Base-by-base conservation (phyloP, 2,113 vertebrate genomes). In the Petrocephalus zakoni region DNA sequence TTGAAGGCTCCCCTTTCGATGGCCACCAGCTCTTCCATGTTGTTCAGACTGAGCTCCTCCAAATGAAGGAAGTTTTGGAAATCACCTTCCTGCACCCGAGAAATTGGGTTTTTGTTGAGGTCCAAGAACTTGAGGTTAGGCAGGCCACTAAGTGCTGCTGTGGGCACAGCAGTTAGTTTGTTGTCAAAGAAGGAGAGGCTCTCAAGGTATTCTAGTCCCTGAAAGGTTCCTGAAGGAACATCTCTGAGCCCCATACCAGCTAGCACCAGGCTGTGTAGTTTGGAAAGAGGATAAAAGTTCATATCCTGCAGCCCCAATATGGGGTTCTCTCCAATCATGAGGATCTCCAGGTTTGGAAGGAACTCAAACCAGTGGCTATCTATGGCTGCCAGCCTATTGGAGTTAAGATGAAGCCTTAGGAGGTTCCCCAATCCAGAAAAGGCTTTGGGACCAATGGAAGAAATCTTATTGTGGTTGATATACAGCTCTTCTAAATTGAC, bases 321-420 rank as follows among this genome's bases (percentile, higher is more conserved):
- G 13, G 96, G 95, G 90, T 97, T 97, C 89, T 97, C 96, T 8
- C 96, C 96, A 2, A 97, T 95, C 96, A 97, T 97, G 46, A 97
- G 93, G 87, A 97, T 96, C 93, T 97, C 96, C 89, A 97, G 92
- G n/a, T 94, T 95, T 0, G 96, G 96, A 72, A 96, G 93, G n/a
- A 94, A 93, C 87, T 96, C 93, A 37, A 97, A 97, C 96, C 96
- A 97, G 42, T 93, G 94, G 52, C 94, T 95, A 91, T 96, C 93
- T 1, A 97, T 96, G 68, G 95, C 91, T 51, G 92, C 92, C 75
- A 97, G 91, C 7, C 93, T 94, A 91, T 97, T 97, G 64, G 96
- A 96, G 88, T 97, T 97, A 17, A 96, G 93, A 88, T 97, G 96
- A 56, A 97, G 94, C 91, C 96, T 95, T 4, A 93, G 89, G 21